Conservation (phyloP, 1,140 invertebrate species). For the Batillaria attramentaria region DNA sequence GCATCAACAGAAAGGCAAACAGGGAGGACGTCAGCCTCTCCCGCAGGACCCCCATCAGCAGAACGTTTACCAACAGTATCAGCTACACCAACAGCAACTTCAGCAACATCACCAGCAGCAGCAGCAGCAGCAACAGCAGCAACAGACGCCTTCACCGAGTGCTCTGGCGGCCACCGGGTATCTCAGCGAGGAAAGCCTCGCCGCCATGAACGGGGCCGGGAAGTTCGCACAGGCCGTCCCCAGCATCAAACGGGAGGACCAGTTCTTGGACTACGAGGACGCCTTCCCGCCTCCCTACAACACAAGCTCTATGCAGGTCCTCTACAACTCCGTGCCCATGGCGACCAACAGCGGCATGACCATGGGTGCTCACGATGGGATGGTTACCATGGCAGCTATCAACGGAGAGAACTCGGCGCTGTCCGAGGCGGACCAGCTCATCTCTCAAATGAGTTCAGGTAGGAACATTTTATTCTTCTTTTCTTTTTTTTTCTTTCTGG, state of each 20-base stretch:
- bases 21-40: not conserved
- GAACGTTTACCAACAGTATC: constrained; percentile 2
- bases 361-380: not conserved
- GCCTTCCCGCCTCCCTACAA: not conserved
- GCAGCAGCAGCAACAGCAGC: constrained; percentile 16
- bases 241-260: constrained; percentile 21
- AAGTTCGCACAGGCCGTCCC: constrained; percentile 1
- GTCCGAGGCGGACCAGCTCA: constrained; percentile 22
- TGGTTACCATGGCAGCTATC: constrained; percentile 7
- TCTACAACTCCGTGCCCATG: constrained; percentile 32
- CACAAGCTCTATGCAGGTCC: constrained; percentile 14
- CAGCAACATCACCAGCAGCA: constrained; percentile 14
- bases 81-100: constrained; percentile 12
- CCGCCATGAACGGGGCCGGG: constrained; percentile 14
- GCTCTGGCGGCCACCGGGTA: not conserved
- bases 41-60: not conserved
- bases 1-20: not conserved
- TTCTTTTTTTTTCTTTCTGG: not conserved
- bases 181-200: constrained; percentile 10
- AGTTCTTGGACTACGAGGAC: constrained; percentile 23
- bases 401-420: not conserved
- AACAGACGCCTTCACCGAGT: not conserved
- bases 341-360: not conserved
- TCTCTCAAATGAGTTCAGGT: constrained; percentile 31
- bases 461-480: not conserved